phyloP scores from a whole-genome alignment of 1,140 invertebrate genomes.

The Maniola jurtina region DNA sequence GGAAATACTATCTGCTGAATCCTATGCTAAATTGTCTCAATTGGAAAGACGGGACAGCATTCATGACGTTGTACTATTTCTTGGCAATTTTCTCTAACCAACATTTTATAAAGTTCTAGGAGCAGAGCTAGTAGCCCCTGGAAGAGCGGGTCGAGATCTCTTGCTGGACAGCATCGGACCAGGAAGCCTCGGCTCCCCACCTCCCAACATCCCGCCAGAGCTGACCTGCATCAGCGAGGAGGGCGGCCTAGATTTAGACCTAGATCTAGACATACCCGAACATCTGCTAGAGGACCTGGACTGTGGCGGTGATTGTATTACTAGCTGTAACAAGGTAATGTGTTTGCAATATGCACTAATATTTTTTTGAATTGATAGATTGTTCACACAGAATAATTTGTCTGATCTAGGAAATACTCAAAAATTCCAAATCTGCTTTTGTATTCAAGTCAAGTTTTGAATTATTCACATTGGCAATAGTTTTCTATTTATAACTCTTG shows the following conservation, averaged over 20 bases:
- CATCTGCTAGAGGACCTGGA: conserved; percentile 90
- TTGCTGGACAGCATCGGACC: conserved; percentile 62
- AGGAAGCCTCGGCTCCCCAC: conserved; percentile 66
- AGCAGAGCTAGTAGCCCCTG: conserved; percentile 75
- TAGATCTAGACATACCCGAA: conserved; percentile 83
- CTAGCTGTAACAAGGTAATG: conserved; percentile 90
- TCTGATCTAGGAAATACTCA: background rate
- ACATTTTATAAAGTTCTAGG: conserved; percentile 66
- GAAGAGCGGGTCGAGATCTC: conserved; percentile 56
- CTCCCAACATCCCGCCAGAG: conserved; percentile 81
- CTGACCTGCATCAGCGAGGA: conserved; percentile 93
- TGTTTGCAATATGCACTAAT: background rate
- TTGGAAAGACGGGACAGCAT: no score
- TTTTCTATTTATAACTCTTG: no score
- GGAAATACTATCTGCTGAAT: no score
- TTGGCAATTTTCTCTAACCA: background rate
- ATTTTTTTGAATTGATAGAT: no score
- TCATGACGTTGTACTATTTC: background rate
- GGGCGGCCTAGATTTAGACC: conserved; percentile 90
- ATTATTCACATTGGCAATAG: no score
- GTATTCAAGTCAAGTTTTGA: no score
- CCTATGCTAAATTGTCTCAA: no score
- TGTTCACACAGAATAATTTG: no score
- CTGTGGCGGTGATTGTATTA: conserved; percentile 91
- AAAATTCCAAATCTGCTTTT: background rate